Base-by-base conservation (phyloP, 1,140 invertebrate genomes). In the Lordiphosa stackelbergi region DNA sequence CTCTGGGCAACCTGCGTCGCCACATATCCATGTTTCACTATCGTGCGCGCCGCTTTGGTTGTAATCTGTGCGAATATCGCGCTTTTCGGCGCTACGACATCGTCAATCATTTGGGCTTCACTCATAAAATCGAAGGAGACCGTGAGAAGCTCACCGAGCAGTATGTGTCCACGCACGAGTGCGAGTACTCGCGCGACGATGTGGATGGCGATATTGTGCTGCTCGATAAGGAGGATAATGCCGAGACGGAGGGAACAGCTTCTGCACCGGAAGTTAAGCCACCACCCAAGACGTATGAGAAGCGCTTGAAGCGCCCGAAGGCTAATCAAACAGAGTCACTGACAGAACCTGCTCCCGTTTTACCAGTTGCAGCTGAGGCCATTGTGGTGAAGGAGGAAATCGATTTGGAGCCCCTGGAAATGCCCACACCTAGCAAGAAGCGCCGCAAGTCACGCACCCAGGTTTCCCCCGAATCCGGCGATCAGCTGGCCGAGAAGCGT, bases 31-130 rank as follows among this genome's bases (percentile, higher is more conserved):
- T 87, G 53, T 90, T 90, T 70, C 89, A 90, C 48, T 90, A 90
- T 69, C 89, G 90, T 73, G 72, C 78, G 0, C 85, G 89, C 35
- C 88, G 89, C 8, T 91, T 91, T 46, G 89, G 89, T 12, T 91
- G 90, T 71, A 91, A 90, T 75, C 61, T 91, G 4, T 91, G 90
- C 61, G 90, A 90, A 36, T 90, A 89, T 66, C 90, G 90, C 60
- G 88, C 90, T 58, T 91, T 90, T 47, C 73, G 88, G 10, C 90
- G 89, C 52, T 89, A 89, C 22, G 89, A 90, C 63, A 87, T 90
- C 28, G 87, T 90, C 5, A 90, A 90, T 66, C 90, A 91, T 60
- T 85, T 91, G 3, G 89, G 89, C 45, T 83, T 88, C 47, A 88
- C 89, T 3, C 90, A 91, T 66, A 73, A 79, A 11, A 73, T 87